Conservation (phyloP, 2,113 vertebrate genomes). For the Leuciscus idus region DNA sequence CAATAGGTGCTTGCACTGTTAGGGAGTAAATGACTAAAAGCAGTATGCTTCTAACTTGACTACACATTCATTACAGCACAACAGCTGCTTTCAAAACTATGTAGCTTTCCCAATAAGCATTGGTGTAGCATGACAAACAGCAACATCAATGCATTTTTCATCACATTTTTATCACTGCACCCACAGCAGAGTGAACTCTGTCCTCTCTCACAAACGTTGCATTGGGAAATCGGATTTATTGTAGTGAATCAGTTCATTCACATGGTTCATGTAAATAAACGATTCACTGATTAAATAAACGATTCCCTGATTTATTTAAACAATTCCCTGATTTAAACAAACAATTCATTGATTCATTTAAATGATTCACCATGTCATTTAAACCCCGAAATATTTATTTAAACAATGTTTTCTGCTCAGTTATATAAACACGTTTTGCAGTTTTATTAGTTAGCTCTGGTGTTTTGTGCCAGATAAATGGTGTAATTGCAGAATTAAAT, state of each 20-base stretch:
- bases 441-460: constrained; percentile 23
- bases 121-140: background rate
- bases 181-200: constrained; percentile 1
- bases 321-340: constrained; percentile 28
- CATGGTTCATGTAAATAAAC: constrained; percentile 24
- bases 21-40: background rate
- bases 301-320: constrained; percentile 16
- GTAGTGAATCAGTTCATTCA: constrained; percentile 22
- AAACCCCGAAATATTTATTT: background rate
- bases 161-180: background rate
- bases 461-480: background rate
- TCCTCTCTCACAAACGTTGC: constrained; percentile 8
- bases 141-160: background rate
- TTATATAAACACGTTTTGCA: constrained; percentile 9
- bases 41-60: background rate
- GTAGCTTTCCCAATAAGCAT: background rate
- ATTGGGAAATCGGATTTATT: constrained; percentile 4
- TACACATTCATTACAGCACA: background rate
- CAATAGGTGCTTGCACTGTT: background rate
- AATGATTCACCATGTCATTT: constrained; percentile 22
- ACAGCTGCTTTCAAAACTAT: background rate
- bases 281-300: constrained; percentile 29
- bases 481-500: background rate
- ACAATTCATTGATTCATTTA: constrained; percentile 13
- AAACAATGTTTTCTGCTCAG: constrained; percentile 1